These are phyloP conservation scores for Cnemophilus loriae DNA, from an alignment of 2,113 vertebrate species.

Conservation along the genomic window DNA sequence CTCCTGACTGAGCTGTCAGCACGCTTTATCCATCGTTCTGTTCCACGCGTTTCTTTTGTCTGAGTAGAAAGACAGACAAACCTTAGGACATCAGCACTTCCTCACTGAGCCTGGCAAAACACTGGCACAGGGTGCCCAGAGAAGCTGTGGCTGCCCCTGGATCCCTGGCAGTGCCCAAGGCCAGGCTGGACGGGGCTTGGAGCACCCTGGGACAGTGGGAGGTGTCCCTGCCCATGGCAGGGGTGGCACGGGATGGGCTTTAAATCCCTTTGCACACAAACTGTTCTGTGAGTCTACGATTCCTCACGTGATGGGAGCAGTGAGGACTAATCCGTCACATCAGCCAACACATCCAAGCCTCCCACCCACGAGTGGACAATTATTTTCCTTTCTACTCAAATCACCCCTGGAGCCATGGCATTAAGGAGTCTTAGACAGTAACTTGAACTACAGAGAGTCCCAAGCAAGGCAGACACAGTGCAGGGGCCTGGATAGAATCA, in stretches of 20 bases:
- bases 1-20: not conserved
- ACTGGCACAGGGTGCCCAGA: not conserved
- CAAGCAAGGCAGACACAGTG: not conserved
- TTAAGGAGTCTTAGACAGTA: not conserved
- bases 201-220: not conserved
- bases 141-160: not conserved
- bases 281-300: accelerated
- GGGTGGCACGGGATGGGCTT: not conserved
- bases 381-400: not conserved
- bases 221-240: not conserved
- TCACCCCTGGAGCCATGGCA: not conserved
- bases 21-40: not conserved
- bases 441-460: not conserved
- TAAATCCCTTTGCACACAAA: not conserved
- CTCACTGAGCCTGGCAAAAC: not conserved
- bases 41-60: not conserved
- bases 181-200: not conserved
- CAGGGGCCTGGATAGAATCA: not conserved
- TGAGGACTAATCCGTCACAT: not conserved
- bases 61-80: not conserved
- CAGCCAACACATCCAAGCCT: not conserved
- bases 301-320: not conserved
- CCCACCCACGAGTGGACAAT: accelerated
- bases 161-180: not conserved
- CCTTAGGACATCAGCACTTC: not conserved